These are phyloP conservation scores for Chionodraco myersi DNA, from an alignment of 2,113 vertebrate genomes.

Conservation along the genomic window DNA sequence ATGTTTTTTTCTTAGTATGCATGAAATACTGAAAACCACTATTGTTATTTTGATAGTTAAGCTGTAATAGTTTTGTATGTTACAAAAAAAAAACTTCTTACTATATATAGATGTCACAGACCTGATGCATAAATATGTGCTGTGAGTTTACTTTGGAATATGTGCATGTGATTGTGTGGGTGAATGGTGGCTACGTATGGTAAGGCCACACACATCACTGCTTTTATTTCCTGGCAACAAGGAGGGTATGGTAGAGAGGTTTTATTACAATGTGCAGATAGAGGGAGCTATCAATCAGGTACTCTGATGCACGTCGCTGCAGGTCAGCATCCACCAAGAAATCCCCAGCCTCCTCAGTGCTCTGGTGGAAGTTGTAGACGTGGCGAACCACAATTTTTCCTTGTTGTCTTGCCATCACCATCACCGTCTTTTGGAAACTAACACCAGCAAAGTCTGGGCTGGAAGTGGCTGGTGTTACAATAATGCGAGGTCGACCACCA, in stretches of 20 bases:
- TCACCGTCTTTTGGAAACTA: conserved; percentile 96
- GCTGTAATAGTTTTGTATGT: conserved; percentile 24
- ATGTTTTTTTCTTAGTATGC: conserved; percentile 19
- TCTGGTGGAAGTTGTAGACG: conserved; percentile 96
- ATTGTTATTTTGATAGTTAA: conserved; percentile 35
- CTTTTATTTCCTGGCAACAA: conserved; percentile 89
- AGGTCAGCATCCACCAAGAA: conserved; percentile 93
- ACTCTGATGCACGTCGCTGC: conserved; percentile 93
- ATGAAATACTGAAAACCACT: conserved; percentile 29
- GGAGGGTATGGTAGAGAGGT: conserved; percentile 93
- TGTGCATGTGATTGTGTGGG: conserved; percentile 55
- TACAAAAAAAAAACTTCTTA: conserved; percentile 22
- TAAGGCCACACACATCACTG: conserved; percentile 48
- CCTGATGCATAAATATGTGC: conserved; percentile 40
- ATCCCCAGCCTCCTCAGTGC: conserved; percentile 92
- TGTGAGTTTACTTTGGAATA: conserved; percentile 61
- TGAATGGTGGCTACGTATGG: conserved; percentile 9
- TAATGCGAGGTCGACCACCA: conserved; percentile 88
- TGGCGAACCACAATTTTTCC: conserved; percentile 92
- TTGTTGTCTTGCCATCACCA: conserved; percentile 91
- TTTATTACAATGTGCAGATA: conserved; percentile 96
- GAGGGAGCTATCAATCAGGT: conserved; percentile 95
- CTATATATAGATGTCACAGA: conserved; percentile 45
- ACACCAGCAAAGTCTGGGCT: conserved; percentile 92
- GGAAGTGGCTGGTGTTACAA: conserved; percentile 92